Conservation (phyloP, 2,888 invertebrate species). For the Drosophila antonietae region DNA sequence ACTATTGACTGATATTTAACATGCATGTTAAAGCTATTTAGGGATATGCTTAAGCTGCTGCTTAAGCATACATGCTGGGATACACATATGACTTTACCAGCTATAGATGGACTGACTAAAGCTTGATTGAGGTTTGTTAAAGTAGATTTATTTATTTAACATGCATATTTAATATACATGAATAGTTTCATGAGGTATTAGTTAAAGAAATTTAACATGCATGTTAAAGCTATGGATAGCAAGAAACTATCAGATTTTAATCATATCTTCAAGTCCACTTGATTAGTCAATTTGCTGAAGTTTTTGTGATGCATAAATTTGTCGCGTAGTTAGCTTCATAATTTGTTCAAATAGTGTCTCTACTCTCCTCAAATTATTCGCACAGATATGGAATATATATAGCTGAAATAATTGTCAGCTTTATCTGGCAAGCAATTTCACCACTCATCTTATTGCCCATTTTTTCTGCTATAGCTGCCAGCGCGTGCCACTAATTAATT, state of each 20-base stretch:
- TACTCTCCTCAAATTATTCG: not conserved
- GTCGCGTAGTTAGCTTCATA: not conserved
- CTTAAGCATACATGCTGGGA: no score
- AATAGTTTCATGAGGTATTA: no score
- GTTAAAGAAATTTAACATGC: not conserved
- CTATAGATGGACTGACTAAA: not conserved
- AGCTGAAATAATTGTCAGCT: not conserved
- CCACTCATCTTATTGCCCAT: slow-evolving; percentile 9
- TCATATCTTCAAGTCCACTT: not conserved
- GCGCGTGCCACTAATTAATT: slow-evolving; percentile 3
- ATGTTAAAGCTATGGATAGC: not conserved
- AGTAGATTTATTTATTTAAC: not conserved
- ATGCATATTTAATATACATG: not conserved
- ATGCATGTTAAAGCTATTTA: not conserved
- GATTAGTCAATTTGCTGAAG: not conserved
- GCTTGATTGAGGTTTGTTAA: not conserved
- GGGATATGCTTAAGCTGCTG: not conserved
- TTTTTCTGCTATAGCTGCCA: not conserved
- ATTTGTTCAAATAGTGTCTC: not conserved
- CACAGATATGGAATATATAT: not conserved
- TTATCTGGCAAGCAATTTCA: slow-evolving; percentile 7
- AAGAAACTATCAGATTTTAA: not conserved
- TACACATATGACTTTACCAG: not conserved
- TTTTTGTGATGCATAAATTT: not conserved
- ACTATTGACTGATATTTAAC: not conserved